Conservation (phyloP, 2,888 invertebrate species). For the Byasa hedistus region DNA sequence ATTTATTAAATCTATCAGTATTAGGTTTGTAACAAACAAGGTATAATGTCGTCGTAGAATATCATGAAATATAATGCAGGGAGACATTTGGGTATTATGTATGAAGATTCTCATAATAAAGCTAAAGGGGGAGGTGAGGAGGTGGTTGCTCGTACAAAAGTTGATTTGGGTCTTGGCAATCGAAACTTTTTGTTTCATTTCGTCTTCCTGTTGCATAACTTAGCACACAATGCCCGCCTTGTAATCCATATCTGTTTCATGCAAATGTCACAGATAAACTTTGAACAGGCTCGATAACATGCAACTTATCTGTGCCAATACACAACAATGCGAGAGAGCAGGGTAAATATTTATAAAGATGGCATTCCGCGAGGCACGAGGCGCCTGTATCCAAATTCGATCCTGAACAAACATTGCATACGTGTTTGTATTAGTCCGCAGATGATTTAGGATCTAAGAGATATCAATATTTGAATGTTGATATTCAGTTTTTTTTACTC, state of each 20-base stretch:
- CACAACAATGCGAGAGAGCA: conserved; percentile 3
- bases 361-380: conserved; percentile 47
- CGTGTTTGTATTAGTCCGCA: conserved; percentile 38
- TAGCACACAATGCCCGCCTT: conserved; percentile 11
- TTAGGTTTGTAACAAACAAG: too few species aligned
- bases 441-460: conserved; percentile 39
- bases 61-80: too few species aligned
- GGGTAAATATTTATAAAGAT: conserved; percentile 49
- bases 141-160: background rate
- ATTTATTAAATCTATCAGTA: too few species aligned
- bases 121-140: background rate
- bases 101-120: background rate
- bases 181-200: conserved; percentile 1
- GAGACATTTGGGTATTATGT: background rate
- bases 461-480: conserved; percentile 20
- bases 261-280: conserved; percentile 7
- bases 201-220: conserved; percentile 21
- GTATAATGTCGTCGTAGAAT: too few species aligned
- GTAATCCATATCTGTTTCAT: conserved; percentile 15
- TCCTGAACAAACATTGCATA: conserved; percentile 51
- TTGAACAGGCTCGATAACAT: background rate
- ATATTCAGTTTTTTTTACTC: conserved; percentile 8
- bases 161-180: conserved; percentile 2
- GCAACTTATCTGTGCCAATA: conserved; percentile 21
- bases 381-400: conserved; percentile 38